A percentile compares a stretch with the other conserved stretches of the same genome.
Evolutionary conservation across 1,140 invertebrate genomes (phyloP).

Genomic region (Eriosoma lanigerum): DNA sequence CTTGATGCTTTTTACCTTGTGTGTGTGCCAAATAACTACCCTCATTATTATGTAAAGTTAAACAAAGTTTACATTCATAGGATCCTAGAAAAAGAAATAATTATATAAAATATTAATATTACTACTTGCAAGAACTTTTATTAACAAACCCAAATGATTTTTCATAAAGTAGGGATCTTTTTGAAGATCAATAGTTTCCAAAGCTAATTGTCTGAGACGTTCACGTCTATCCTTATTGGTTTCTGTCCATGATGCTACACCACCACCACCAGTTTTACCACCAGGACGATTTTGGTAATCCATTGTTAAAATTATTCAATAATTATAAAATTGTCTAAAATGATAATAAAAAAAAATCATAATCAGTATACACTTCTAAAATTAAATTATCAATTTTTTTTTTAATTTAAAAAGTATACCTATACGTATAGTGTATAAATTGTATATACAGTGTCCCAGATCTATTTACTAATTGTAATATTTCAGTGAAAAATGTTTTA

Average conservation of each 20-base stretch:
- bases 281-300: conserved; percentile 97
- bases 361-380: too few species aligned
- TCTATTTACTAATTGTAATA: too few species aligned
- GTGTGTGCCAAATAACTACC: conserved; percentile 99
- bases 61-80: conserved; percentile 98
- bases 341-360: too few species aligned
- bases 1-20: conserved; percentile 99
- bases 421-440: too few species aligned
- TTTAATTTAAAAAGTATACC: too few species aligned
- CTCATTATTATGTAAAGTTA: conserved; percentile 99
- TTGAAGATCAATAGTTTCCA: conserved; percentile 98
- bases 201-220: conserved; percentile 88
- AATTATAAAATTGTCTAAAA: too few species aligned
- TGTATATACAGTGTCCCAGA: too few species aligned
- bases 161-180: conserved; percentile 99
- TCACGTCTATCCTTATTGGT: conserved; percentile 95
- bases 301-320: conserved; percentile 63
- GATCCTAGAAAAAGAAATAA: conserved; percentile 67
- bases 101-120: conserved; percentile 26
- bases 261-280: conserved; percentile 97
- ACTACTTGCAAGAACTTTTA: not conserved
- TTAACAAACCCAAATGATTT: conserved; percentile 81
- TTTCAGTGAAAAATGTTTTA: too few species aligned
- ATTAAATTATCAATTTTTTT: too few species aligned
- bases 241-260: conserved; percentile 98